Conservation (phyloP, 2,888 invertebrate species). For the Sepioteuthis lessoniana region DNA sequence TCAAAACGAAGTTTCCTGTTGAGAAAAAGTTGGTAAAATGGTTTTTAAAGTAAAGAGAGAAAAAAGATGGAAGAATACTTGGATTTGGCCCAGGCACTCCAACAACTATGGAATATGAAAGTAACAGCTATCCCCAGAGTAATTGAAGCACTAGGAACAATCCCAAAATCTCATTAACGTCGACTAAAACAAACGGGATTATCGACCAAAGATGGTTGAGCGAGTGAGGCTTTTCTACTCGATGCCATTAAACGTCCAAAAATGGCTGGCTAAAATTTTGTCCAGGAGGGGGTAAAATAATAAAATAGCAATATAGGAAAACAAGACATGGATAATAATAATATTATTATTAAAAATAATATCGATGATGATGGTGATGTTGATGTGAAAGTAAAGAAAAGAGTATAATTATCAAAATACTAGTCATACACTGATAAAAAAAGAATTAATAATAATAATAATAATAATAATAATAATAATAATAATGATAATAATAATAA, state of each 20-base stretch:
- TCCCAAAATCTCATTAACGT: background rate
- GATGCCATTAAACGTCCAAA: background rate
- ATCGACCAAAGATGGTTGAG: background rate
- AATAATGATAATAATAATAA: no score
- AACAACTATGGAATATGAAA: slow-evolving; percentile 23
- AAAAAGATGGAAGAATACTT: background rate
- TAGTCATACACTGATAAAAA: no score
- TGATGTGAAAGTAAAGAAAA: rapidly evolving
- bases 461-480: no score
- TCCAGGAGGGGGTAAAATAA: background rate
- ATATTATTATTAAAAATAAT: background rate
- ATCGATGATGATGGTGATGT: background rate
- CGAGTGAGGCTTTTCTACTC: background rate
- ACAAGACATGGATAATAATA: background rate
- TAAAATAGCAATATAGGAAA: background rate
- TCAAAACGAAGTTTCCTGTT: no score
- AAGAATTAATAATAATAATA: no score
- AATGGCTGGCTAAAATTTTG: background rate
- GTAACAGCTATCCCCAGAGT: slow-evolving; percentile 23
- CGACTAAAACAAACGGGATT: background rate
- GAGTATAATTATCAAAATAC: no score
- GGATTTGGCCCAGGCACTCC: slow-evolving; percentile 33
- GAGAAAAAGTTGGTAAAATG: background rate
- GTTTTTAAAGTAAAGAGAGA: background rate
- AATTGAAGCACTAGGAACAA: slow-evolving; percentile 23